Conservation (phyloP, 2,888 invertebrate genomes). For the Tetragnatha montana region DNA sequence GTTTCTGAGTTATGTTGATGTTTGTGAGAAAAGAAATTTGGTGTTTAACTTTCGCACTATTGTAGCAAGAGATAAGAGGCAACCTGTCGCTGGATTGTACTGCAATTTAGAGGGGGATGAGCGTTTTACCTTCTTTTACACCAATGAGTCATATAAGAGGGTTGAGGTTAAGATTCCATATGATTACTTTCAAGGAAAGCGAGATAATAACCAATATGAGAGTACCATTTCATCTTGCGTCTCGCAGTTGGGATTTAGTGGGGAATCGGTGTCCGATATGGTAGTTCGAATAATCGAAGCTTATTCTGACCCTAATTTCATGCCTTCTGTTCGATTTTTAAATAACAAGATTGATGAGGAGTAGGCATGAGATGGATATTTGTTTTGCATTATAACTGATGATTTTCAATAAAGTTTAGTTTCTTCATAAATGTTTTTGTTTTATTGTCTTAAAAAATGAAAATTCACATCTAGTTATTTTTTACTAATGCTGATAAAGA, state of each 20-base stretch:
- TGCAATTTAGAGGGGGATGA: constrained; percentile 82
- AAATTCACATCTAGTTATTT: no score
- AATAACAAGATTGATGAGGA: constrained; percentile 83
- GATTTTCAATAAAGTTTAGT: constrained; percentile 8
- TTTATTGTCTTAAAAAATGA: background rate
- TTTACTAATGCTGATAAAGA: no score
- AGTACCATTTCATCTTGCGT: constrained; percentile 81
- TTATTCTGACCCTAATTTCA: constrained; percentile 82
- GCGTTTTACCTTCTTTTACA: constrained; percentile 86
- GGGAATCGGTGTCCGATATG: constrained; percentile 81
- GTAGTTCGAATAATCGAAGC: constrained; percentile 78
- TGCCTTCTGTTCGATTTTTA: constrained; percentile 85
- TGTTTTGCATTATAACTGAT: constrained; percentile 23
- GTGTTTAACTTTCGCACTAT: constrained; percentile 86
- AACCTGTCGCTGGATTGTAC: constrained; percentile 89
- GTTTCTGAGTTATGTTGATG: constrained; percentile 82
- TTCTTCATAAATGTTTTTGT: background rate
- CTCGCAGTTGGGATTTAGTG: constrained; percentile 83
- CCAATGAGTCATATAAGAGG: constrained; percentile 81
- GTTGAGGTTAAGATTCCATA: constrained; percentile 86
- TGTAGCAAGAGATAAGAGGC: constrained; percentile 88
- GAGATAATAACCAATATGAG: constrained; percentile 74
- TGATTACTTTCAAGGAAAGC: constrained; percentile 79
- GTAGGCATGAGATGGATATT: constrained; percentile 16
- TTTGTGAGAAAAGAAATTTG: constrained; percentile 91